phyloP scores from a whole-genome alignment of 2,797 vertebrate genomes.

The Typhlichthys eigenmanni region DNA sequence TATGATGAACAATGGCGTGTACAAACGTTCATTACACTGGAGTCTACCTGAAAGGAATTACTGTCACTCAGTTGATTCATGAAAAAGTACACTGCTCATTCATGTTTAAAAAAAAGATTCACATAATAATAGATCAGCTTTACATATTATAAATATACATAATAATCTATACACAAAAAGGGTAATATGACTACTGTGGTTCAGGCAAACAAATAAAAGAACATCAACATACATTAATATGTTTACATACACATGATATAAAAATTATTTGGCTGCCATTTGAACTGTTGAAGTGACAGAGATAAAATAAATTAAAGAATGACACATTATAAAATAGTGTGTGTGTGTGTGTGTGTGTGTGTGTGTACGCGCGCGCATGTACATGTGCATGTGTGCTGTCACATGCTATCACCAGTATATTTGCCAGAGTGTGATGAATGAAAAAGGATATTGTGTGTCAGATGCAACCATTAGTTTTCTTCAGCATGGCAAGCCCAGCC shows the following conservation, averaged over 20 bases:
- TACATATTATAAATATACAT: no score
- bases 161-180: no score
- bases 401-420: slow-evolving; percentile 37
- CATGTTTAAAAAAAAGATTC: no score
- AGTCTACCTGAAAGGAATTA: no score
- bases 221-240: no score
- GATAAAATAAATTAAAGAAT: slow-evolving; percentile 66
- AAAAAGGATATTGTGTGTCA: slow-evolving; percentile 68
- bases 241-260: no score
- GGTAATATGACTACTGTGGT: no score
- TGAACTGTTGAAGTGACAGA: slow-evolving; percentile 26
- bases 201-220: not conserved
- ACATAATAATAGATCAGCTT: no score
- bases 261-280: not conserved
- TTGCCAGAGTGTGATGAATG: slow-evolving; percentile 77
- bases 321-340: slow-evolving; percentile 56
- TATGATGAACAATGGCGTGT: no score
- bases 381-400: not conserved
- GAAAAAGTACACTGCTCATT: no score
- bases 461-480: slow-evolving; percentile 60
- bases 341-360: slow-evolving; percentile 12
- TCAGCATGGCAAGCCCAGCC: slow-evolving; percentile 31
- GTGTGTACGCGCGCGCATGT: not conserved
- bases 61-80: no score
- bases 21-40: no score